phyloP scores from a whole-genome alignment of 2,113 vertebrate species.

The Pomatorhinus ruficollis region DNA sequence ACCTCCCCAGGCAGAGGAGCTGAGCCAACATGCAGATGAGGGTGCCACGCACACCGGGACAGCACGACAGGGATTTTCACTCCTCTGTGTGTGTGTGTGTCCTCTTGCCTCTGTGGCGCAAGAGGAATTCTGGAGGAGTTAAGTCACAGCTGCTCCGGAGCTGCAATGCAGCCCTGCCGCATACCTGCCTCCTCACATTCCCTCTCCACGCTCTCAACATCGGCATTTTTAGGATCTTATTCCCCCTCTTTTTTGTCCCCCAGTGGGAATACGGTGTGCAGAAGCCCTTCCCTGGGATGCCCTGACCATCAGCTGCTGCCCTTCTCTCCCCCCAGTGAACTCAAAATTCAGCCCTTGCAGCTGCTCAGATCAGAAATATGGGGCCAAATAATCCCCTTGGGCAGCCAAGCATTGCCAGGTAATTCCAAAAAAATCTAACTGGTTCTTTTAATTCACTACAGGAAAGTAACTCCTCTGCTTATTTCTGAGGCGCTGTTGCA shows the following conservation, averaged over 20 bases:
- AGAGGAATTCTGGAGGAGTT: conserved; percentile 51
- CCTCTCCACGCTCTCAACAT: not conserved
- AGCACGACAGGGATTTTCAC: conserved; percentile 35
- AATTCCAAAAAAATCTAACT: not conserved
- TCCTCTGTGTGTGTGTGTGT: not conserved
- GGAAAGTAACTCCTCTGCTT: not conserved
- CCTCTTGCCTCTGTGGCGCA: conserved; percentile 9
- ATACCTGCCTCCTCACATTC: conserved; percentile 10
- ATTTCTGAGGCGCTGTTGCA: not conserved
- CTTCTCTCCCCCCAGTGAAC: not conserved
- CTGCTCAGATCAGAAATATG: not conserved
- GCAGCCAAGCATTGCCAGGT: not conserved
- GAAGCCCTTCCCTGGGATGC: not conserved
- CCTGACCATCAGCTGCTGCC: not conserved
- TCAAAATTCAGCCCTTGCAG: not conserved
- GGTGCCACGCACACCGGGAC: not conserved
- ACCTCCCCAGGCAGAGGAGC: not conserved
- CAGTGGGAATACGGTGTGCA: not conserved
- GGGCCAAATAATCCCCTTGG: not conserved
- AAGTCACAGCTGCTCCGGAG: conserved; percentile 23
- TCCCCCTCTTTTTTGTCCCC: not conserved
- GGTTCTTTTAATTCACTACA: not conserved
- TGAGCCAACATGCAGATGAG: conserved; percentile 61
- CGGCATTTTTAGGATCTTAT: conserved; percentile 9
- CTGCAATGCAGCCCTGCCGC: conserved; percentile 50